These are phyloP conservation scores for Ptilorrhoa leucosticta DNA, from an alignment of 2,113 vertebrate genomes.

Conservation along the genomic window DNA sequence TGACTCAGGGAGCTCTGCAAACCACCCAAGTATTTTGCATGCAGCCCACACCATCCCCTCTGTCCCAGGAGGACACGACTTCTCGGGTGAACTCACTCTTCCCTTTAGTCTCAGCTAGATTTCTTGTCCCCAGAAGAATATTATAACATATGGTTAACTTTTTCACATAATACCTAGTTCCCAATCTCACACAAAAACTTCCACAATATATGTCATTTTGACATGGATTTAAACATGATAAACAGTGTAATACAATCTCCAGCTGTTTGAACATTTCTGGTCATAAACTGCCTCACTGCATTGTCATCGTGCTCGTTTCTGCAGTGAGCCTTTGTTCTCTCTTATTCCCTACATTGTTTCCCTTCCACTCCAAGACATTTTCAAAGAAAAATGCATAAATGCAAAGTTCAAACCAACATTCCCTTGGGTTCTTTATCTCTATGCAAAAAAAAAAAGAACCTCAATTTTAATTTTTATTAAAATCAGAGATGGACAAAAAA, in stretches of 20 bases:
- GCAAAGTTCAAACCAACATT: not conserved
- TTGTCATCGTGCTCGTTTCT: not conserved
- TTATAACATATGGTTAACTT: conserved; percentile 43
- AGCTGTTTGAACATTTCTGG: conserved; percentile 53
- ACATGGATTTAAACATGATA: conserved; percentile 60
- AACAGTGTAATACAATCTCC: conserved; percentile 57
- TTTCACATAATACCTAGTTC: conserved; percentile 25
- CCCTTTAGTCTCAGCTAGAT: not conserved
- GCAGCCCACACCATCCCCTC: not conserved
- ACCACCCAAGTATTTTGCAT: not conserved
- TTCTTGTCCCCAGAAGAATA: conserved; percentile 39
- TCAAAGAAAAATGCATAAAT: conserved; percentile 2
- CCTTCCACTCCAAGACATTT: not conserved
- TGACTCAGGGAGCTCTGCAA: not conserved
- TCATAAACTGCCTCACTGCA: conserved; percentile 44
- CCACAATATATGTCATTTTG: conserved; percentile 34
- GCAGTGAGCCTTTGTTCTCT: conserved; percentile 8
- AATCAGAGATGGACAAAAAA: not conserved
- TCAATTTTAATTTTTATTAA: not conserved
- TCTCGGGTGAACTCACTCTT: not conserved
- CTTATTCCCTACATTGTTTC: not conserved
- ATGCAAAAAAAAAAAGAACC: not conserved
- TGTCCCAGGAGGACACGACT: not conserved
- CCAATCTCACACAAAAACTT: conserved; percentile 37
- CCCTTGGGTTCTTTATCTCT: not conserved